phyloP scores from a whole-genome alignment of 2,888 invertebrate genomes.

The Synergus umbraculus region DNA sequence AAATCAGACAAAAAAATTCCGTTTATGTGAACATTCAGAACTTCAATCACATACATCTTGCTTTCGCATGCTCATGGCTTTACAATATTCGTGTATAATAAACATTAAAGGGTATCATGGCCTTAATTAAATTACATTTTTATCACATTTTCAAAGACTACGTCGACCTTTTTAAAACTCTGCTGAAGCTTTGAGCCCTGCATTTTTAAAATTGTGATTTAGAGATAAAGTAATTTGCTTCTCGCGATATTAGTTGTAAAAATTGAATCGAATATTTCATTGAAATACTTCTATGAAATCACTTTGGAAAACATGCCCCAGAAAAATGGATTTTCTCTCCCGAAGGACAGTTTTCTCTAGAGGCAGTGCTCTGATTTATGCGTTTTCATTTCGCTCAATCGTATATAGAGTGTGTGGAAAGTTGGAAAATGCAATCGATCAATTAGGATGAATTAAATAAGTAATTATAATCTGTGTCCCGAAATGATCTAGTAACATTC shows the following conservation, averaged over 20 bases:
- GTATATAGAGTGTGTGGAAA: not conserved
- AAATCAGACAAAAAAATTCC: not conserved
- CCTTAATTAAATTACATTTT: no score
- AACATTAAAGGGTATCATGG: no score
- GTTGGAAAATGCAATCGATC: not conserved
- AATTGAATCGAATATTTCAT: constrained; percentile 18
- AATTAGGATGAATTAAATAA: constrained; percentile 13
- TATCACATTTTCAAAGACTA: no score
- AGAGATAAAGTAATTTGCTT: not conserved
- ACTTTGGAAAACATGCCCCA: constrained; percentile 3
- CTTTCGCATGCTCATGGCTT: no score
- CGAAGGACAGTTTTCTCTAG: constrained; percentile 17
- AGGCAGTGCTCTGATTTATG: constrained; percentile 7
- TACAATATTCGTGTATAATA: no score
- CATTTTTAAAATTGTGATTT: not conserved
- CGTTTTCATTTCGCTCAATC: not conserved
- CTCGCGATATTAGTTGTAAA: no score
- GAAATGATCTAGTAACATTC: not conserved
- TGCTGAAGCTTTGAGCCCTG: not conserved
- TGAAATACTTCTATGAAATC: constrained; percentile 1
- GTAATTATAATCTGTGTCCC: not conserved
- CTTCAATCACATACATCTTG: not conserved
- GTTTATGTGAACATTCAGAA: not conserved
- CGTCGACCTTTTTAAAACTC: no score
- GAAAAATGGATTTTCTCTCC: constrained; percentile 26